Evolutionary conservation across 2,113 vertebrate species (phyloP).

Genomic region (Nannospalax galili): DNA sequence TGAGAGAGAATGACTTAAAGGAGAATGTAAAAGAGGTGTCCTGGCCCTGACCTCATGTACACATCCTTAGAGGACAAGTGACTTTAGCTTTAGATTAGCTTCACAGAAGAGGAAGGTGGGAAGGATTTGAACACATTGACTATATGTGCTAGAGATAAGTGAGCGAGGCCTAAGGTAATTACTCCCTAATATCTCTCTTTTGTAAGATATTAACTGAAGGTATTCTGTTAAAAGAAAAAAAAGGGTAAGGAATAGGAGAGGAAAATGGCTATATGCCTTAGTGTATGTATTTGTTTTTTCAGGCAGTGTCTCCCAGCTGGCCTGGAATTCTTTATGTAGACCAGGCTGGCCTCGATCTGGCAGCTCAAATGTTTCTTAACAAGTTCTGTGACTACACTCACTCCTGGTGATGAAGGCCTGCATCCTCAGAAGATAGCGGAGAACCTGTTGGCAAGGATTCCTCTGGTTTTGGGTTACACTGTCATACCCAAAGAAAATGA

Average conservation of each 20-base stretch:
- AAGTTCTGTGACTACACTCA: neutral
- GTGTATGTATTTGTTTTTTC: too few relatives aligned
- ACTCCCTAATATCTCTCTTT: neutral
- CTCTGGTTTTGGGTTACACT: slow-evolving; percentile 15
- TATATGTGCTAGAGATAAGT: neutral
- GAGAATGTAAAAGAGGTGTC: neutral
- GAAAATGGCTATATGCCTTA: too few relatives aligned
- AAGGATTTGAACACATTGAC: neutral
- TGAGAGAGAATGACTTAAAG: neutral
- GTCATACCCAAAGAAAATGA: neutral
- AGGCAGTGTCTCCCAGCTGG: too few relatives aligned
- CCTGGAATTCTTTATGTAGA: too few relatives aligned
- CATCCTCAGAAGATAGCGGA: neutral
- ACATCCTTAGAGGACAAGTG: neutral
- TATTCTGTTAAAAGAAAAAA: neutral
- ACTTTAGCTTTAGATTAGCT: neutral
- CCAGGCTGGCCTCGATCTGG: too few relatives aligned
- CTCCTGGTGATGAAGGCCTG: neutral
- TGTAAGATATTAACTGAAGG: neutral
- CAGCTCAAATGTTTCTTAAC: neutral
- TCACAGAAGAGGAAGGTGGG: neutral
- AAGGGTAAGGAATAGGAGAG: neutral
- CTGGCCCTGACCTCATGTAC: neutral
- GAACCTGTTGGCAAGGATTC: neutral
- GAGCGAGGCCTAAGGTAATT: neutral